Evolutionary conservation across 2,797 vertebrate species (phyloP).

Genomic region (Sebastes baramenuke): DNA sequence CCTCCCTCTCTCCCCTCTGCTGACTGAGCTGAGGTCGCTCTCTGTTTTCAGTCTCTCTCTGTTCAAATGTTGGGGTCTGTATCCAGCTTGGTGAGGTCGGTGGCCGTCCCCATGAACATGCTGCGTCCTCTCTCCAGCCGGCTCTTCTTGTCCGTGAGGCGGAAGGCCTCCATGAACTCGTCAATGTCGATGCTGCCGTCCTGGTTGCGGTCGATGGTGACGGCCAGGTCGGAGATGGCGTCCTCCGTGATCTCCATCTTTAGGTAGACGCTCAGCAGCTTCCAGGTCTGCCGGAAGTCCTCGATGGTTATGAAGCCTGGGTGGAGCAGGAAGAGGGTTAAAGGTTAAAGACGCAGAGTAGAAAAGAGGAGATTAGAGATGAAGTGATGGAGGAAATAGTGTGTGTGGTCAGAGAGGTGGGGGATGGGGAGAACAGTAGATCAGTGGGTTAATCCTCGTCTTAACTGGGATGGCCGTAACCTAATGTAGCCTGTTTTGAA

Average conservation of each 20-base stretch:
- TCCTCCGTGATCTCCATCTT: slow-evolving; percentile 88
- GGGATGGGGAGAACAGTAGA: slow-evolving; percentile 43
- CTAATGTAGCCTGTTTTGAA: slow-evolving; percentile 15
- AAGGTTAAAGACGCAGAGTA: not conserved
- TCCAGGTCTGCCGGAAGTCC: slow-evolving; percentile 94
- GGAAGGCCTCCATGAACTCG: slow-evolving; percentile 97
- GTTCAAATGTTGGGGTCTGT: slow-evolving; percentile 63
- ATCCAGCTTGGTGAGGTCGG: slow-evolving; percentile 70
- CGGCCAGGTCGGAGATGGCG: slow-evolving; percentile 86
- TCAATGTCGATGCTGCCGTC: slow-evolving; percentile 96
- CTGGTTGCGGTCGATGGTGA: slow-evolving; percentile 92
- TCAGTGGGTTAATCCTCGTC: slow-evolving; percentile 72
- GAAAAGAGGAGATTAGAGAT: not conserved
- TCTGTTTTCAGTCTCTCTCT: not conserved
- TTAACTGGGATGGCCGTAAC: slow-evolving; percentile 26
- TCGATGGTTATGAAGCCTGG: slow-evolving; percentile 92
- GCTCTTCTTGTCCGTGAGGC: slow-evolving; percentile 90
- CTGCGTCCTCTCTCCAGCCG: slow-evolving; percentile 79
- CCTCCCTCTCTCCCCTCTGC: not conserved
- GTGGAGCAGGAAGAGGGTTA: not conserved
- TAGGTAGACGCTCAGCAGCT: slow-evolving; percentile 90
- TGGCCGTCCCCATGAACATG: slow-evolving; percentile 75
- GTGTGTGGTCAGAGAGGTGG: not conserved
- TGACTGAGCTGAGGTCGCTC: not conserved
- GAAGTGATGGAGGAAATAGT: not conserved